Evolutionary conservation across 2,113 vertebrate genomes (phyloP).

Genomic region (Hystrix brachyura): DNA sequence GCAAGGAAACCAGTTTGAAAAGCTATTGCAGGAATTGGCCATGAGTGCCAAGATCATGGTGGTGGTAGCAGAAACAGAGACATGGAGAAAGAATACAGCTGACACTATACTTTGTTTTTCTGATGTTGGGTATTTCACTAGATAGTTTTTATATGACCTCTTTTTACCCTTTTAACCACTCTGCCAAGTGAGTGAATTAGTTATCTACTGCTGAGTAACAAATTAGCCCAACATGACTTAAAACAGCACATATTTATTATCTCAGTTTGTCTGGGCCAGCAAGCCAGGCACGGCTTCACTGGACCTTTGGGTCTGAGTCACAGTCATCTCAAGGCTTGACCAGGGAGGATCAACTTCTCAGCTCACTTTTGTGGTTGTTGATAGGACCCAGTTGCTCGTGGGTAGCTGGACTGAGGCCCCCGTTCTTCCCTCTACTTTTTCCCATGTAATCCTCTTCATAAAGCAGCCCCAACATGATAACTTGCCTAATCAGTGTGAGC

Average conservation of each 20-base stretch:
- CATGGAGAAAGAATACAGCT: background rate
- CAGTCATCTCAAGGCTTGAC: background rate
- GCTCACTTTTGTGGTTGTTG: background rate
- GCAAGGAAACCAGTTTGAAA: background rate
- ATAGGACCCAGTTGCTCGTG: background rate
- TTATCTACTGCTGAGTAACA: background rate
- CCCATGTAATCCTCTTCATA: background rate
- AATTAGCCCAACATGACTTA: background rate
- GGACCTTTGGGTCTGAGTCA: background rate
- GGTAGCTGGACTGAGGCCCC: background rate
- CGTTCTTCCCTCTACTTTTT: background rate
- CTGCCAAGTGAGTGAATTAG: background rate
- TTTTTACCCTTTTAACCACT: background rate
- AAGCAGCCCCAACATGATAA: background rate
- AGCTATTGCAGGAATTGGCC: background rate
- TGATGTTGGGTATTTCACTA: background rate
- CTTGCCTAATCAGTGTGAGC: background rate
- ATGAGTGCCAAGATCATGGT: fast-evolving
- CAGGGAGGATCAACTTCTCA: background rate
- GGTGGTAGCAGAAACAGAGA: background rate
- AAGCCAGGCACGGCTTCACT: background rate
- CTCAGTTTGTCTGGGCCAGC: background rate
- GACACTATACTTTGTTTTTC: fast-evolving
- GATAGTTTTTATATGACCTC: background rate
- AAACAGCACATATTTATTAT: background rate